Evolutionary conservation across 2,113 vertebrate species (phyloP), one percentile per base, ranked within the genome.

Genomic region (Boleophthalmus pectinirostris): DNA sequence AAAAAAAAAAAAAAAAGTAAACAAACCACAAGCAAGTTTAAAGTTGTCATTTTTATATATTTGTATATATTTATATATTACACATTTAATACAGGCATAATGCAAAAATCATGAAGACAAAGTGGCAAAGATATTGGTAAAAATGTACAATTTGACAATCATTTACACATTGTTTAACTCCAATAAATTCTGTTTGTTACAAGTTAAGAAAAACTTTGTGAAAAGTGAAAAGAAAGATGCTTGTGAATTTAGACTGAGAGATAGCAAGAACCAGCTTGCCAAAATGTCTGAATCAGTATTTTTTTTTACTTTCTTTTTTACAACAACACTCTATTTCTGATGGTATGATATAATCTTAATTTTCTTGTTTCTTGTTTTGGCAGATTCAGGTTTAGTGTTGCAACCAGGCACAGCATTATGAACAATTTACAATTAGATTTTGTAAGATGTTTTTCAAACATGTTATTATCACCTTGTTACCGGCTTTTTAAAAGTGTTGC

Each of bases 261-360:
- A 89, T 90, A 96, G 93, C 94, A 98, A 98, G 96, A 96, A 95
- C 97, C 97, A 98, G 97, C 97, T 98, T 92, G 97, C 98, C 93
- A 82, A 90, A 73, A 87, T 75, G 73, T 69, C 38, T 38, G 58
- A 9, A 29, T 16, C 57, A 29, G 13, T 33, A 33, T 64, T 12
- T 38, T 43, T 64, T 8, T 64, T 20, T 12, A 73, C 47, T 1
- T 10, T 43, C 10, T 43, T 43, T 43, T 43, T 43, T 43, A 43
- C 38, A 43, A 11, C 9, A 43, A 38, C 35, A 38, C 35, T 77
- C 83, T 76, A 75, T 16, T 20, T 67, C 23, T 53, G 29, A n/a
- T 66, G 79, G 77, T 71, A 78, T 75, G 14, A 38, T 74, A 72
- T 81, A 85, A 87, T 87, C 75, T 67, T 60, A 38, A 56, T 64